Evolutionary conservation across 2,113 vertebrate genomes (phyloP).

Genomic region (Circaetus cinerascens): DNA sequence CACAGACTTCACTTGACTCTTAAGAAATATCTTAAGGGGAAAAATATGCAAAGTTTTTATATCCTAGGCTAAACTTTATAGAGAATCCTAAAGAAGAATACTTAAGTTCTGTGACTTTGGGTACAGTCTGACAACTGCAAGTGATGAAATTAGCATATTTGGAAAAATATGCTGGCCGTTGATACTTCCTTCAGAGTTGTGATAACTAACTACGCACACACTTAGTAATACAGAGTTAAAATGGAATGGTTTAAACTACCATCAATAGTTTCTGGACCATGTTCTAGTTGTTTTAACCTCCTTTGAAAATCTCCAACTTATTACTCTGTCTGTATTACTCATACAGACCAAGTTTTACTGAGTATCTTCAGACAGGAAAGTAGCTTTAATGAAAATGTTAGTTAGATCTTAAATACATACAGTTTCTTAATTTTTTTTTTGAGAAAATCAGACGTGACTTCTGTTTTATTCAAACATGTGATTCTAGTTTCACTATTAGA

Average conservation of each 20-base stretch:
- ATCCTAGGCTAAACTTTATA: neutral
- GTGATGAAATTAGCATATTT: neutral
- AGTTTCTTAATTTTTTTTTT: neutral
- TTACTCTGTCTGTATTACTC: neutral
- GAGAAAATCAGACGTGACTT: neutral
- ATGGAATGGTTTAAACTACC: neutral
- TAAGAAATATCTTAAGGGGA: neutral
- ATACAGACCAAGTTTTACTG: neutral
- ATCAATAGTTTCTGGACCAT: neutral
- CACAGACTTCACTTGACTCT: neutral
- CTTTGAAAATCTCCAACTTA: neutral
- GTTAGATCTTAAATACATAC: neutral
- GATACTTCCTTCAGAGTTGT: neutral
- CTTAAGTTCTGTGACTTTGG: neutral
- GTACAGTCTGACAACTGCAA: neutral
- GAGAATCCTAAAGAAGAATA: neutral
- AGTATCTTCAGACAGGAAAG: neutral
- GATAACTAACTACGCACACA: neutral
- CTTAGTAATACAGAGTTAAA: rapidly evolving
- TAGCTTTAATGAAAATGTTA: neutral
- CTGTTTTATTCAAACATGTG: neutral
- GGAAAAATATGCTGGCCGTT: neutral
- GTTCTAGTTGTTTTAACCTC: neutral
- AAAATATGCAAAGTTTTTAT: rapidly evolving
- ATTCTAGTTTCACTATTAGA: neutral